phyloP scores from a whole-genome alignment of 2,888 invertebrate genomes.

The Dicranocentrus wangi region DNA sequence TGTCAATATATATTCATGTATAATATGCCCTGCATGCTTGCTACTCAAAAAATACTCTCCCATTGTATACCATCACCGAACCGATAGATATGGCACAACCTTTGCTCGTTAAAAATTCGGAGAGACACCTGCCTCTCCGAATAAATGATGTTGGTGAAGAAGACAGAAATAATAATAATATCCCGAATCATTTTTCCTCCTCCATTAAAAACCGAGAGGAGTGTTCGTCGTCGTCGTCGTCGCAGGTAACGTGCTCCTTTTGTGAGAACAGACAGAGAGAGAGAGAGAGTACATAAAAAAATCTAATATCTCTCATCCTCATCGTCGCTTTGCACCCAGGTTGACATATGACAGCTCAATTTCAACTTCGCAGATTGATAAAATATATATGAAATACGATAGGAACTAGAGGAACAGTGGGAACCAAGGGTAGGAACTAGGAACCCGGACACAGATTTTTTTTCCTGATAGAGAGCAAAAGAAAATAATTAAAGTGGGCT shows the following conservation, averaged over 20 bases:
- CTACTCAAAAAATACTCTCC: background rate
- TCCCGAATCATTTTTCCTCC: background rate
- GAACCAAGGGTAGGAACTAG: background rate
- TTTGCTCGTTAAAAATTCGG: constrained; percentile 44
- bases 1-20: too few relatives aligned
- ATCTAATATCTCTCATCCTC: too few relatives aligned
- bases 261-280: too few relatives aligned
- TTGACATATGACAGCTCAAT: constrained; percentile 49
- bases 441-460: background rate
- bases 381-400: constrained; percentile 8
- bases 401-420: background rate
- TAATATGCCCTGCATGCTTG: background rate
- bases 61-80: background rate
- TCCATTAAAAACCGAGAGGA: background rate
- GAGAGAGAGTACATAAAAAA: background rate
- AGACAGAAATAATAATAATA: background rate
- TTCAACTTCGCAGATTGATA: background rate
- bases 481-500: background rate
- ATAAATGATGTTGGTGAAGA: constrained; percentile 30
- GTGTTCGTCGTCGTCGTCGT: too few relatives aligned
- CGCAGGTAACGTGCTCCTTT: too few relatives aligned
- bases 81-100: background rate
- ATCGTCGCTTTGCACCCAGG: background rate
- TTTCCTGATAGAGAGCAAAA: background rate
- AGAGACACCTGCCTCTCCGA: constrained; percentile 56